Base-by-base conservation (phyloP, 2,797 vertebrate genomes). In the Limnodromus scolopaceus region DNA sequence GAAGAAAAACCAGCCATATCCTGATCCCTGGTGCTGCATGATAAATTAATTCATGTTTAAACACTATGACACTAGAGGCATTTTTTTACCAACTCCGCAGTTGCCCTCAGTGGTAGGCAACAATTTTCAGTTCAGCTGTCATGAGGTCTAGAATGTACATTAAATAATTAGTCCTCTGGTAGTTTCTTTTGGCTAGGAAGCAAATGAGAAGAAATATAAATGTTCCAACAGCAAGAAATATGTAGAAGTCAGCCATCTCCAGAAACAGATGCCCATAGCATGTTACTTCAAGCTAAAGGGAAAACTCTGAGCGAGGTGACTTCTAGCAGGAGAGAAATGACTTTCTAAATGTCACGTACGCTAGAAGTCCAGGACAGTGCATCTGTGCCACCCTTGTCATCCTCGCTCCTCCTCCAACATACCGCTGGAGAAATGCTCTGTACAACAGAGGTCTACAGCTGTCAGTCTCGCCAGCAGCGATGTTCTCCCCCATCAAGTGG, bases 91-190 rank as follows among this genome's bases (percentile, higher is more conserved):
- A 93, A 11, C 72, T 85, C 96, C 18, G 58, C 91, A 92, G 92
- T 63, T 95, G 91, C 93, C 94, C 93, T 95, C 89, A 85, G 91
- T 77, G 61, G 96, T 91, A 94, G 84, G 89, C 87, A 95, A 88
- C 87, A 89, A 89, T 84, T 83, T 96, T 91, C 93, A 93, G 64
- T 87, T 96, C 84, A 89, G 86, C 93, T 92, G 94, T 87, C 92
- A 80, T 22, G 53, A 93, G 89, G 57, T 87, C 95, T 82, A 94
- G 81, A 70, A 46, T 32, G 55, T 45, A 65, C 55, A 89, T 71
- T 93, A 95, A 95, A 55, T 92, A 93, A 96, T 93, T 96, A 95
- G 89, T 94, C 91, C 92, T 91, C 69, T 91, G 82, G 74, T 97
- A 95, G 82, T 57, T 94, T 84, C 53, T 89, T 80, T 84, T 95